These are phyloP conservation scores for Drosophila pruinosa DNA, from an alignment of 1,140 invertebrate genomes.

Conservation along the genomic window DNA sequence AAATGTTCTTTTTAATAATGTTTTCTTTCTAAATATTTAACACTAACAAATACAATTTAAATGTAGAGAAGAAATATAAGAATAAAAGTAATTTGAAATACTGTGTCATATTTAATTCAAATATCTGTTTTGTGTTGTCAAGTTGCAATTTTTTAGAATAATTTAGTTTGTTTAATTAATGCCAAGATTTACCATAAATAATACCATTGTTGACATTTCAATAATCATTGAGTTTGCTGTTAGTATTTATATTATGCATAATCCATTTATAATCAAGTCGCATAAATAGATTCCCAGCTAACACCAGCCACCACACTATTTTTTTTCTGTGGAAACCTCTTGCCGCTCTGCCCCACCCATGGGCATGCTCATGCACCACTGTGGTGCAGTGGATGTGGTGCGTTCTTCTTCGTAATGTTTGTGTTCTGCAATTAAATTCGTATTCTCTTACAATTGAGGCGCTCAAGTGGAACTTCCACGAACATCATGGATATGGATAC, in stretches of 20 bases:
- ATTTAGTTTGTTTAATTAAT: background rate
- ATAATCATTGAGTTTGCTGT: background rate
- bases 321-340: conserved; percentile 19
- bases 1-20: no score
- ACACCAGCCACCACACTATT: background rate
- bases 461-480: conserved; percentile 75
- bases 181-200: background rate
- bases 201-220: background rate
- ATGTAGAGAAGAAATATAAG: no score
- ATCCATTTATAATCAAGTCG: conserved; percentile 16
- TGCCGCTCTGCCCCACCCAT: background rate
- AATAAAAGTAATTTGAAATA: no score
- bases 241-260: background rate
- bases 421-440: conserved; percentile 79
- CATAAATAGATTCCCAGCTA: conserved; percentile 7
- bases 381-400: background rate
- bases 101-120: no score
- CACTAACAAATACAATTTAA: no score
- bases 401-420: conserved; percentile 42
- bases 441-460: conserved; percentile 78
- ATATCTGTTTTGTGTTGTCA: no score
- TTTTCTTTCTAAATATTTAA: no score
- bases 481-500: conserved; percentile 77
- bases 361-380: background rate
- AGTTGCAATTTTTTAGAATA: no score